These are phyloP conservation scores for Centropristis striata DNA, from an alignment of 2,113 vertebrate genomes.

Conservation along the genomic window DNA sequence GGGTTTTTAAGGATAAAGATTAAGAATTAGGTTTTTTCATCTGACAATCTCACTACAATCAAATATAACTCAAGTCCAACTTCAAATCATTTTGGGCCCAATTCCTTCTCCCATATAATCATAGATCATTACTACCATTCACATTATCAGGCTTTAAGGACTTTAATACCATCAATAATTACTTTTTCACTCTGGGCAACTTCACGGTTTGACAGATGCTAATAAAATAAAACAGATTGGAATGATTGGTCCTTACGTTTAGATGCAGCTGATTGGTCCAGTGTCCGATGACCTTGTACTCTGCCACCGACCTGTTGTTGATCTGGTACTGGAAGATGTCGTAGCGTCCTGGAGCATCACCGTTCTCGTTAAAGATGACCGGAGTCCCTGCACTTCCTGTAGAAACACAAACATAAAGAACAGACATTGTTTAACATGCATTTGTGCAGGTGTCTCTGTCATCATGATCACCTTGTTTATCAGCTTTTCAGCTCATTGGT, in stretches of 20 bases:
- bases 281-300: conserved; percentile 95
- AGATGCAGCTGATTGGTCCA: conserved; percentile 96
- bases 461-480: no score
- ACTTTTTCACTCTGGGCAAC: neutral
- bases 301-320: conserved; percentile 88
- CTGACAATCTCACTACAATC: no score
- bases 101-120: neutral
- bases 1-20: no score
- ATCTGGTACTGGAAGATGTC: conserved; percentile 99
- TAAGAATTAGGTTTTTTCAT: no score
- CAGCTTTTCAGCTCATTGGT: no score
- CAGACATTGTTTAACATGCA: neutral
- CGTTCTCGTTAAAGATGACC: conserved; percentile 97
- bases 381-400: conserved; percentile 96
- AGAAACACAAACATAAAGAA: conserved; percentile 31
- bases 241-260: conserved; percentile 85
- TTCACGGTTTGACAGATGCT: neutral
- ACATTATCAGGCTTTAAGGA: neutral
- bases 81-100: no score
- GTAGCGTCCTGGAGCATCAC: conserved; percentile 97
- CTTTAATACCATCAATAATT: neutral
- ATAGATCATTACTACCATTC: no score
- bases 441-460: neutral
- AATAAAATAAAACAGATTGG: neutral
- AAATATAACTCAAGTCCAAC: no score